Evolutionary conservation across 2,888 invertebrate species (phyloP).

Genomic region (Drosophila robusta): DNA sequence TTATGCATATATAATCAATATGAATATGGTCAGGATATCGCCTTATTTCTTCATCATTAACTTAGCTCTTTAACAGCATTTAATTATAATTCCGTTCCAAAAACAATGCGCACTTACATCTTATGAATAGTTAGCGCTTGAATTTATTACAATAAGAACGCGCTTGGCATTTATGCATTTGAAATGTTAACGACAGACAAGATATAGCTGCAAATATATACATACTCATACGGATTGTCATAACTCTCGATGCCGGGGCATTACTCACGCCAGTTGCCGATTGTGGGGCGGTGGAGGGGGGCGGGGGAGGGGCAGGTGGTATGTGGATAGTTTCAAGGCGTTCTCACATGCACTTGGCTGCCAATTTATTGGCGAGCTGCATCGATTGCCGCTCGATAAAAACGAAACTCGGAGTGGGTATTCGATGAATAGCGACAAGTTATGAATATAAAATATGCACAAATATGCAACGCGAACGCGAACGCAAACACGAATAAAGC

Average conservation of each 20-base stretch:
- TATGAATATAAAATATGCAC: slow-evolving; percentile 82
- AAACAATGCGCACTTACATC: slow-evolving; percentile 44
- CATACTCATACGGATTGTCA: slow-evolving; percentile 62
- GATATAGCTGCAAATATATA: slow-evolving; percentile 28
- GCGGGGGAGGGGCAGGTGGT: neutral
- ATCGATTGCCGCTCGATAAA: slow-evolving; percentile 78
- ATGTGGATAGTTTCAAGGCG: slow-evolving; percentile 65
- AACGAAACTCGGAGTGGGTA: slow-evolving; percentile 50
- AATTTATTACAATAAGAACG: slow-evolving; percentile 63
- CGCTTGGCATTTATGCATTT: slow-evolving; percentile 74
- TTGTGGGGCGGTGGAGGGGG: neutral
- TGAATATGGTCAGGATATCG: slow-evolving; percentile 26
- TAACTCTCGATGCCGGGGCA: slow-evolving; percentile 69
- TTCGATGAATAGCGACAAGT: slow-evolving; percentile 70
- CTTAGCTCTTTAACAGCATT: neutral
- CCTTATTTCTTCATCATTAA: neutral
- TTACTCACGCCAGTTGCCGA: slow-evolving; percentile 39
- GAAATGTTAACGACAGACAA: slow-evolving; percentile 52
- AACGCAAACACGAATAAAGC: slow-evolving; percentile 67
- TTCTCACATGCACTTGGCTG: slow-evolving; percentile 54
- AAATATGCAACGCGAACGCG: slow-evolving; percentile 68
- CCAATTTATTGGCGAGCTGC: slow-evolving; percentile 78
- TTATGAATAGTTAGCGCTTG: slow-evolving; percentile 56
- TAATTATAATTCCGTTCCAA: neutral
- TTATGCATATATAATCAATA: slow-evolving; percentile 12